Conservation (phyloP, 2,797 vertebrate genomes). For the Aratinga solstitialis region DNA sequence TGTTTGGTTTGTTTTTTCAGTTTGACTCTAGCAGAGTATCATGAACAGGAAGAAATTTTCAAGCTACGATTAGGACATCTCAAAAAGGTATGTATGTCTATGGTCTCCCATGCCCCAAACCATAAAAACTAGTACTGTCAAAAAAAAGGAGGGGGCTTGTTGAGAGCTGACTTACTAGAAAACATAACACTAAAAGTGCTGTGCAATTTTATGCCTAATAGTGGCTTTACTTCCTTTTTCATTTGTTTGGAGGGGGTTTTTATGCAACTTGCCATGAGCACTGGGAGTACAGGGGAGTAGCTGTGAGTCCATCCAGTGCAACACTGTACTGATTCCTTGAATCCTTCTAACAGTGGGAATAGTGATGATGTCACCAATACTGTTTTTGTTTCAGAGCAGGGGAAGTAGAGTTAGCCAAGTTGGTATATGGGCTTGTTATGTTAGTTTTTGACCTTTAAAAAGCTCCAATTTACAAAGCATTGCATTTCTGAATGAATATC, state of each 20-base stretch:
- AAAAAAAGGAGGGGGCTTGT: neutral
- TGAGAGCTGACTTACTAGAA: neutral
- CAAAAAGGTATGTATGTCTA: conserved; percentile 88
- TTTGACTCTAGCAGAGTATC: conserved; percentile 96
- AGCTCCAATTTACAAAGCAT: neutral
- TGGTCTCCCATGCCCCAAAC: neutral
- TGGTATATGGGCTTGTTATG: neutral
- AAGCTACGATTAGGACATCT: conserved; percentile 97
- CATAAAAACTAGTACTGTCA: neutral
- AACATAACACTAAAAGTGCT: neutral
- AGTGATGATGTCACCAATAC: neutral
- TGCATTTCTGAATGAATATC: neutral
- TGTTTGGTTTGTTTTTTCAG: conserved; percentile 70
- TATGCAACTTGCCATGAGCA: neutral
- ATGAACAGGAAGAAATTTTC: conserved; percentile 99
- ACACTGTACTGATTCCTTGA: neutral
- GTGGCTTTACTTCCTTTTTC: neutral
- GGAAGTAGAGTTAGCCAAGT: neutral
- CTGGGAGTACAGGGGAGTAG: neutral
- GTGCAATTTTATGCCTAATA: neutral
- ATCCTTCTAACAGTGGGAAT: neutral
- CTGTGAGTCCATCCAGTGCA: neutral
- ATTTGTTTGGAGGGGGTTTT: neutral
- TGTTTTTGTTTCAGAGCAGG: neutral
- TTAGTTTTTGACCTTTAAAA: neutral